A percentile compares a stretch with the other conserved stretches of the same genome.
phyloP scores from a whole-genome alignment of 2,797 vertebrate species.

The Vespertilio murinus region DNA sequence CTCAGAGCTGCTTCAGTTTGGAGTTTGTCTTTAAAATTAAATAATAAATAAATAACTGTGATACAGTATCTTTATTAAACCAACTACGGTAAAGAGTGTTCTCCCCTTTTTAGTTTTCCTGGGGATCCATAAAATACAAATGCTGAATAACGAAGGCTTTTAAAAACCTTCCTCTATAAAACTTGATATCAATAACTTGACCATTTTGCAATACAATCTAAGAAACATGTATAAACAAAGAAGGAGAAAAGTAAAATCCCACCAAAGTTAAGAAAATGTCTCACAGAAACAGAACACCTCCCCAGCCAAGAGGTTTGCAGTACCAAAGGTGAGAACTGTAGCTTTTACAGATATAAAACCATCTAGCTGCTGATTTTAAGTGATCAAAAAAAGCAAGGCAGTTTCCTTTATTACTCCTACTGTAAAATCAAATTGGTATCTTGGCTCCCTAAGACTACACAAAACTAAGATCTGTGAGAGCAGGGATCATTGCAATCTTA shows the following conservation, averaged over 20 bases:
- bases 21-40: constrained; percentile 73
- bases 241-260: constrained; percentile 63
- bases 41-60: constrained; percentile 78
- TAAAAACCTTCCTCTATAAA: constrained; percentile 50
- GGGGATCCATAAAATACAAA: constrained; percentile 59
- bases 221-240: constrained; percentile 55
- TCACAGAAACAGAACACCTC: constrained; percentile 69
- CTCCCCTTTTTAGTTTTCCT: constrained; percentile 54
- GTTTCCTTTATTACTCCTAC: constrained; percentile 54
- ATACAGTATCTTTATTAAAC: constrained; percentile 48
- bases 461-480: constrained; percentile 32
- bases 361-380: constrained; percentile 49
- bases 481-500: constrained; percentile 39
- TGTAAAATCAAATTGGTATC: constrained; percentile 31
- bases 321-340: constrained; percentile 50
- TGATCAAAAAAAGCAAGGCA: constrained; percentile 55
- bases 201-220: constrained; percentile 65
- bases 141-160: constrained; percentile 48
- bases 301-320: constrained; percentile 65
- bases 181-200: constrained; percentile 50
- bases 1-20: constrained; percentile 67
- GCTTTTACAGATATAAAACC: constrained; percentile 48
- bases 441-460: constrained; percentile 45
- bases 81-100: constrained; percentile 52
- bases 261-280: constrained; percentile 65